These are phyloP conservation scores for Pseudorasbora parva DNA, from an alignment of 2,113 vertebrate species.

Conservation along the genomic window DNA sequence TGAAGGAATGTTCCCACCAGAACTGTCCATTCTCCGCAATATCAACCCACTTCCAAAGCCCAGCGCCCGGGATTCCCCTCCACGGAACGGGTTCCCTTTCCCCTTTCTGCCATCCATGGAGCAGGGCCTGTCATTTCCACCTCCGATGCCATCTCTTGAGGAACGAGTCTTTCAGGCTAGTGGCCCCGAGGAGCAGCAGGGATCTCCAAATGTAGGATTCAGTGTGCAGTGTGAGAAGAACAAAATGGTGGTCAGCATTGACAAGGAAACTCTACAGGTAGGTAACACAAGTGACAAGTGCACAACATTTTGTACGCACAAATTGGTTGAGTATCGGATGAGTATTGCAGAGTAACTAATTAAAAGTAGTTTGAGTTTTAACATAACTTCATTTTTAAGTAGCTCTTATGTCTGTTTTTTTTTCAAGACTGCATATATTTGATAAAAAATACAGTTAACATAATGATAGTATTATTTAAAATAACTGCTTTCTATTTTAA, in stretches of 20 bases:
- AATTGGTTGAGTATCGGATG: not conserved
- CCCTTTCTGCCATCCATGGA: conserved; percentile 70
- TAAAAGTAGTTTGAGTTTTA: not conserved
- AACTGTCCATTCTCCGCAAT: conserved; percentile 79
- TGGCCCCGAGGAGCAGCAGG: conserved; percentile 82
- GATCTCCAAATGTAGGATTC: conserved; percentile 73
- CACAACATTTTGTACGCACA: not conserved
- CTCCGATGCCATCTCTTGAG: conserved; percentile 44
- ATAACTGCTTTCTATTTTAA: not conserved
- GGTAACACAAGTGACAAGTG: not conserved
- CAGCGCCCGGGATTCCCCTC: conserved; percentile 60
- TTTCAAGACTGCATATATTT: not conserved
- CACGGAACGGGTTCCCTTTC: conserved; percentile 75
- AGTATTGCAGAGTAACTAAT: not conserved
- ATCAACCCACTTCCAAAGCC: conserved; percentile 61
- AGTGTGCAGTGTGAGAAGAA: conserved; percentile 85
- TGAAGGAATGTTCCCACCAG: conserved; percentile 76
- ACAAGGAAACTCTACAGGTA: conserved; percentile 90
- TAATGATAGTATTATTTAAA: not conserved
- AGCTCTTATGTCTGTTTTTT: not conserved
- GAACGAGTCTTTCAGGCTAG: conserved; percentile 38
- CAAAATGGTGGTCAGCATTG: conserved; percentile 87
- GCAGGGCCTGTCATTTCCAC: conserved; percentile 61
- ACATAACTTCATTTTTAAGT: not conserved
- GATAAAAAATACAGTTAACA: not conserved